Conservation (phyloP, 2,888 invertebrate genomes). For the Tinea semifulvella region DNA sequence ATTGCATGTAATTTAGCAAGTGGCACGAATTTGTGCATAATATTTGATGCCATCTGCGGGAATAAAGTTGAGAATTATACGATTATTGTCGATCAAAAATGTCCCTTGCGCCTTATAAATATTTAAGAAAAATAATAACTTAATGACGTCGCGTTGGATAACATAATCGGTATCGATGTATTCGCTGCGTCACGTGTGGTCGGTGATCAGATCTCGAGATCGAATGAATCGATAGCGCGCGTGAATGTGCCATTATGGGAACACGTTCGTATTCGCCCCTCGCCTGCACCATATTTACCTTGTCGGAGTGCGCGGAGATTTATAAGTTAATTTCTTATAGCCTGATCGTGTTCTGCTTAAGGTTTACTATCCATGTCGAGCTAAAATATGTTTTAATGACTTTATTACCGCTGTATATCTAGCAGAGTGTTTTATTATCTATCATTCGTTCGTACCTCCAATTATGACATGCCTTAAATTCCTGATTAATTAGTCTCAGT, state of each 20-base stretch:
- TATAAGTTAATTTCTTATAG: conserved; percentile 29
- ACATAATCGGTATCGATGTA: conserved; percentile 20
- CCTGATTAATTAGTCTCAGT: too few relatives aligned
- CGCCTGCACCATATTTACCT: conserved; percentile 20
- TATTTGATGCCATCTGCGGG: conserved; percentile 3
- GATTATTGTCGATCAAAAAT: neutral
- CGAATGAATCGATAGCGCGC: conserved; percentile 25
- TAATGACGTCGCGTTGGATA: conserved; percentile 12
- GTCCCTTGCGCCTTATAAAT: conserved; percentile 1
- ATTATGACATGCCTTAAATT: too few relatives aligned
- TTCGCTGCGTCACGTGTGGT: conserved; percentile 32
- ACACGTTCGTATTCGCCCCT: conserved; percentile 13
- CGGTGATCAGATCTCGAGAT: conserved; percentile 21
- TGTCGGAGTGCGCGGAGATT: conserved; percentile 23
- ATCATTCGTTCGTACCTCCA: too few relatives aligned
- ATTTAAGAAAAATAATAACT: conserved; percentile 9
- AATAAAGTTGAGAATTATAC: conserved; percentile 2
- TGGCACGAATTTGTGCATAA: conserved; percentile 11
- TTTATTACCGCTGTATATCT: conserved; percentile 4
- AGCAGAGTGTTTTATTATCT: neutral
- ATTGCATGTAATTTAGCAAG: conserved; percentile 11
- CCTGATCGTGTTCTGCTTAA: conserved; percentile 16
- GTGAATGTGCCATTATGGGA: conserved; percentile 25
- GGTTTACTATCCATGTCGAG: conserved; percentile 7
- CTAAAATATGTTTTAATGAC: conserved; percentile 10